Percentiles rank a stretch among this genome's conserved stretches.
Conservation (phyloP, 2,113 vertebrate species). For the Burhinus bistriatus region DNA sequence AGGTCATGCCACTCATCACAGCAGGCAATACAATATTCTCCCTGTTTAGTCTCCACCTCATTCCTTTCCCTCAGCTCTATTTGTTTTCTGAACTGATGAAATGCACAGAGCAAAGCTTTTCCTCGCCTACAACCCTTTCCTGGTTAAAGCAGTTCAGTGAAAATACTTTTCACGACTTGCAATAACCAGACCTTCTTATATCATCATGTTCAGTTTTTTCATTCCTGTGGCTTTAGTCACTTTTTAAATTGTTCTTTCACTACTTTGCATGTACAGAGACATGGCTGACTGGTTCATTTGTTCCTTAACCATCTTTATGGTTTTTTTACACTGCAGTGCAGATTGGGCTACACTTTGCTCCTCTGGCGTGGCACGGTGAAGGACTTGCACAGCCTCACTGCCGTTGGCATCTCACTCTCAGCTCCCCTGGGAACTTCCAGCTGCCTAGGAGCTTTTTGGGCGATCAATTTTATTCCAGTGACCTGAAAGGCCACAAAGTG, state of each 20-base stretch:
- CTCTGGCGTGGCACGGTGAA: not conserved
- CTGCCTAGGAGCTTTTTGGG: not conserved
- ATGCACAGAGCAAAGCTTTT: not conserved
- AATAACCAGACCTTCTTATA: not conserved
- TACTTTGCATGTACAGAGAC: rapidly evolving
- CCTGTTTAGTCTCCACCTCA: not conserved
- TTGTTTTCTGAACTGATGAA: not conserved
- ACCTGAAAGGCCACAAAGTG: not conserved
- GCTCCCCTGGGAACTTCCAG: not conserved
- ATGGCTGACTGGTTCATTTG: not conserved
- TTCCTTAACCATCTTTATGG: not conserved
- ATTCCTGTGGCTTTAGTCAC: not conserved
- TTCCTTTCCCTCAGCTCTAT: not conserved
- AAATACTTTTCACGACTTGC: not conserved
- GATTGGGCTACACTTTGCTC: not conserved
- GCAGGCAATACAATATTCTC: not conserved
- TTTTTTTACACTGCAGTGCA: not conserved
- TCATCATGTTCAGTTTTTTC: not conserved
- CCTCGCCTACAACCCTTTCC: not conserved
- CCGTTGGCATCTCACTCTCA: not conserved
- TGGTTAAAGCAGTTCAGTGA: not conserved
- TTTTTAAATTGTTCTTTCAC: not conserved
- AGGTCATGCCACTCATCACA: not conserved
- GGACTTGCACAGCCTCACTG: not conserved
- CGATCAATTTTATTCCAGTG: not conserved